Evolutionary conservation across 2,113 vertebrate species (phyloP), one percentile per base, ranked within the genome.

Genomic region (Diglossa brunneiventris): DNA sequence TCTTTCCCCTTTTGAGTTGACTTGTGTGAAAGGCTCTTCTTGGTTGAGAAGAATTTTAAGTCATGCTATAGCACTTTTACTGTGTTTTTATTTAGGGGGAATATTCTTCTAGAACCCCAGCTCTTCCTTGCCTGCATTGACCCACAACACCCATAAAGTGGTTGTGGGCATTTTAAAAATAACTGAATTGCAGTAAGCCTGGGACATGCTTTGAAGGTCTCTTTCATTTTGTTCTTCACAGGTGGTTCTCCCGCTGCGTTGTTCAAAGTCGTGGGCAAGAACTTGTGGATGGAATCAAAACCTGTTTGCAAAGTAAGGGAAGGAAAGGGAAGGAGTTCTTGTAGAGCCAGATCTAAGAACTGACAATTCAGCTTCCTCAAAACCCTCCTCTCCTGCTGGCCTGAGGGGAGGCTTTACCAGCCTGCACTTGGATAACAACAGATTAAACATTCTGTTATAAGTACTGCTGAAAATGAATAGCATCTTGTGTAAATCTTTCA

Each of bases 161-260:
- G 15, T 66, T 30, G 4, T 53, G 67, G 75, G 35, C 22, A n/a
- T 66, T 79, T 81, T 6, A 50, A 69, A 75, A 64, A 26, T 7
- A 15, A 14, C 42, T 46, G 56, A 5, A 7, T 6, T 79, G 75
- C 52, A 28, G 19, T 10, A 33, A 72, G 44, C 30, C 62, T 64
- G 42, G 46, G 50, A 46, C 76, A 9, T 46, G n/a, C 33, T 93
- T 49, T 82, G 46, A 44, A 49, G 15, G 13, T 64, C 47, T 76
- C 22, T 52, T 31, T 56, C 37, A 24, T 56, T 76, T 56, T 90
- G 52, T 42, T 52, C 59, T 85, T 64, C n/a, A 55, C 76, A 99
- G 99, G 74, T 99, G 99, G 99, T 99, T 98, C 94, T 99, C 99
- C 2, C 99, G 98, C 85, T 99, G 99, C 39, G 98, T 98, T 22